phyloP scores from a whole-genome alignment of 2,888 invertebrate genomes.

The Bellardia pandia region DNA sequence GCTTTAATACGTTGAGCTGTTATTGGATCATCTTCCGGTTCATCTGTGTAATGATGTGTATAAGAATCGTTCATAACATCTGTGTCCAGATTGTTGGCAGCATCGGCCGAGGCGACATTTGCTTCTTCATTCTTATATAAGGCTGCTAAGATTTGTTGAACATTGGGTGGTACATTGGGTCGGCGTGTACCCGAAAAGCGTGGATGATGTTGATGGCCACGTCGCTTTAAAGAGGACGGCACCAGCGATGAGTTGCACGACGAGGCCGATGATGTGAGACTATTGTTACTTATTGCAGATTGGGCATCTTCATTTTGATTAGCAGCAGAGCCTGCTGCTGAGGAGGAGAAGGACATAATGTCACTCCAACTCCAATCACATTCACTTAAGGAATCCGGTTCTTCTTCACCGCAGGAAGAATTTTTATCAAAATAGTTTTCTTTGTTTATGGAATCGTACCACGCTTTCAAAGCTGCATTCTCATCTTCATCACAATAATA shows the following conservation, averaged over 20 bases:
- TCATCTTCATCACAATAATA: slow-evolving; percentile 82
- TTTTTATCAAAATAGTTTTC: slow-evolving; percentile 29
- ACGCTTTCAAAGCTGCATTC: slow-evolving; percentile 66
- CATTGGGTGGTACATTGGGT: slow-evolving; percentile 85
- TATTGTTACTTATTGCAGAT: slow-evolving; percentile 79
- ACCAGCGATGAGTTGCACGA: slow-evolving; percentile 73
- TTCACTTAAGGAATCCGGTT: slow-evolving; percentile 59
- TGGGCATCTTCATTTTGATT: slow-evolving; percentile 76
- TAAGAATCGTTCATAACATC: slow-evolving; percentile 70
- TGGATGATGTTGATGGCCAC: slow-evolving; percentile 91
- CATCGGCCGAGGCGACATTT: slow-evolving; percentile 42
- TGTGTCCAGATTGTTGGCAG: slow-evolving; percentile 70
- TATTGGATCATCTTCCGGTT: slow-evolving; percentile 69
- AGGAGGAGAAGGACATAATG: slow-evolving; percentile 67
- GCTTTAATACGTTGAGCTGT: slow-evolving; percentile 73
- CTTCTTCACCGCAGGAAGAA: slow-evolving; percentile 41
- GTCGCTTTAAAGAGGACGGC: slow-evolving; percentile 84
- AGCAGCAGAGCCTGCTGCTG: slow-evolving; percentile 38
- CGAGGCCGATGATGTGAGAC: slow-evolving; percentile 74
- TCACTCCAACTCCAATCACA: slow-evolving; percentile 72
- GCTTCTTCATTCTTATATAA: slow-evolving; percentile 81
- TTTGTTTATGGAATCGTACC: slow-evolving; percentile 62
- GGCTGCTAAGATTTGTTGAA: slow-evolving; percentile 83
- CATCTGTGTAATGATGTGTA: slow-evolving; percentile 71
- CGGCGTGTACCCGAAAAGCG: slow-evolving; percentile 87